Evolutionary conservation across 2,113 vertebrate species (phyloP), one percentile per base, ranked within the genome.

Genomic region (Physeter macrocephalus): DNA sequence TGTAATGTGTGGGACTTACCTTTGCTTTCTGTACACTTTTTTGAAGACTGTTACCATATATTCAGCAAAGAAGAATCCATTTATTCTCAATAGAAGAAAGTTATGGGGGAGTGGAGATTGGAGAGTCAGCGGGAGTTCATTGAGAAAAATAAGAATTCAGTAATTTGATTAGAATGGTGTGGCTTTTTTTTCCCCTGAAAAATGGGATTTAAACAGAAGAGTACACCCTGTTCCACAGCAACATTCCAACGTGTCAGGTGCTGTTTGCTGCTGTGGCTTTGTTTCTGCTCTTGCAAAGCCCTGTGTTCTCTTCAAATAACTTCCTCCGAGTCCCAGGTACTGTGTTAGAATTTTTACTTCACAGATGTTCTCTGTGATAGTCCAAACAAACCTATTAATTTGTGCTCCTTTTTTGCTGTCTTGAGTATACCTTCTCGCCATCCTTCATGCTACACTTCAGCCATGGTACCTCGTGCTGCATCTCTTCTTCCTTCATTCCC

Each of bases 71-170:
- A 67, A 29, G 54, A 75, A 61, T 41, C 34, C 59, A 52, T 36
- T 89, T 59, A 54, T 93, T 86, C 80, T 77, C 67, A 72, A 18
- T 29, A 62, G 18, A 78, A 87, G 25, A 43, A 74, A 39, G 31
- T 88, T 66, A 75, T 46, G 43, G 7, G 11, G n/a, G 20, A 25
- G 61, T 9, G 12, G 41, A 36, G 34, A 62, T 20, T 67, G 34
- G 18, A 75, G 59, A 83, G 4, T 88, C 77, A 52, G 3, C 80
- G n/a, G 57, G 36, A 46, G 17, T 93, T 90, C 57, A 69, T 2
- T 88, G 61, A 71, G 74, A 75, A 90, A 80, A 89, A 71, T 23
- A 80, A 23, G 43, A 87, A 84, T 54, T 66, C n/a, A 57, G 67
- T 88, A 15, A n/a, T 78, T 82, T 62, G 39, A n/a, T 17, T 49